Evolutionary conservation across 2,888 invertebrate genomes (phyloP).

Genomic region (Therioaphis trifolii): DNA sequence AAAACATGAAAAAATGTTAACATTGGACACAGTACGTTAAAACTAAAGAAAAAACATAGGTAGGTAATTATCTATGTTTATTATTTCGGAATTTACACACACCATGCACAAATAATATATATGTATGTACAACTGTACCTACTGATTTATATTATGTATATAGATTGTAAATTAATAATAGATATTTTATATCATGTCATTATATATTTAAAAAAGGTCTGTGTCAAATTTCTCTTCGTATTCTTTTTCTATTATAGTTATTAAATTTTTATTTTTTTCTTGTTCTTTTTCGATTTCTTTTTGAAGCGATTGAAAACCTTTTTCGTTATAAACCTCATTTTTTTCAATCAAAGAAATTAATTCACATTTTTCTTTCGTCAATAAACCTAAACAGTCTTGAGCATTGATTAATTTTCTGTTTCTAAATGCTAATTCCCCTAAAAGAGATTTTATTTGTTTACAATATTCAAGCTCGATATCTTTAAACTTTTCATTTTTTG

Average conservation of each 20-base stretch:
- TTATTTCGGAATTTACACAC: too few species aligned
- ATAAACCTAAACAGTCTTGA: background rate
- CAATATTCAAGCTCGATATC: background rate
- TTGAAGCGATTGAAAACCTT: constrained; percentile 1
- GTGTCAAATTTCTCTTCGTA: too few species aligned
- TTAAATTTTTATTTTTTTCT: constrained; percentile 35
- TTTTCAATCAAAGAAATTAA: constrained; percentile 27
- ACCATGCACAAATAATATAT: too few species aligned
- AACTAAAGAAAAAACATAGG: too few species aligned
- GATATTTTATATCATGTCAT: too few species aligned
- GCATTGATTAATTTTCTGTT: background rate
- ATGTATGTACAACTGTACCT: too few species aligned
- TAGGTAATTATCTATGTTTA: too few species aligned
- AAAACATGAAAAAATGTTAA: too few species aligned
- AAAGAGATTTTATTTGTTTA: constrained; percentile 25
- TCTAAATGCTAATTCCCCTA: background rate
- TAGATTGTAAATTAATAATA: too few species aligned
- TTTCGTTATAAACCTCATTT: constrained; percentile 22
- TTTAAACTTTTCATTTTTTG: constrained; percentile 27
- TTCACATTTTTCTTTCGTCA: constrained; percentile 42
- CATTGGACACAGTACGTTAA: too few species aligned
- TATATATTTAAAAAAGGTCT: too few species aligned
- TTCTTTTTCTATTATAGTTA: constrained; percentile 24
- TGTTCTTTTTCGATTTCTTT: background rate
- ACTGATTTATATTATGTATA: too few species aligned